A percentile compares a stretch with the other conserved stretches of the same genome.
Evolutionary conservation across 2,113 vertebrate genomes (phyloP).

Genomic region (Euleptes europaea): DNA sequence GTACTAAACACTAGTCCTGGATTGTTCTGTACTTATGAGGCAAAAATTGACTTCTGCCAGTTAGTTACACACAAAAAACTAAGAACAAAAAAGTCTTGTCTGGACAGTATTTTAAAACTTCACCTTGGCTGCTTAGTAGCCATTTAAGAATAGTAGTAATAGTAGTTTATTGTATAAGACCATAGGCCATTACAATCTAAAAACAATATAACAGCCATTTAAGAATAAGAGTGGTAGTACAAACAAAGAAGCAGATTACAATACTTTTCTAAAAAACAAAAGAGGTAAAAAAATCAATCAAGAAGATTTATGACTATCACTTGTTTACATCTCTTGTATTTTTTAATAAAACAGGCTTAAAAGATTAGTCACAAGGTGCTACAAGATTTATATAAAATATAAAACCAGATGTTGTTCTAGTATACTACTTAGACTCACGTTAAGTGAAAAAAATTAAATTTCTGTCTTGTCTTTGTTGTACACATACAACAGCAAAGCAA

Average conservation of each 20-base stretch:
- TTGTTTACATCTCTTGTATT: conserved; percentile 63
- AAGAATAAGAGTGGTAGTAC: not conserved
- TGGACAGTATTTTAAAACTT: not conserved
- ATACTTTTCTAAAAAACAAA: conserved; percentile 46
- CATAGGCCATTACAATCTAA: no score
- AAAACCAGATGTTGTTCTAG: conserved; percentile 65
- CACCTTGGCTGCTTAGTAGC: not conserved
- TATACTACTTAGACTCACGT: conserved; percentile 48
- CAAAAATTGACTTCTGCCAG: not conserved
- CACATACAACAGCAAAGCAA: conserved; percentile 1
- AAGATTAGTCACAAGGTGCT: conserved; percentile 67
- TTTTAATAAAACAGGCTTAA: conserved; percentile 74
- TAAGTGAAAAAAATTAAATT: conserved; percentile 32
- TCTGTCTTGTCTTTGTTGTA: conserved; percentile 26
- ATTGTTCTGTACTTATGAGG: not conserved
- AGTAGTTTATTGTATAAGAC: no score
- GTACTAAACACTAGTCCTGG: not conserved
- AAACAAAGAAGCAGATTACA: conserved; percentile 22
- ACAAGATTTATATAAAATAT: conserved; percentile 50
- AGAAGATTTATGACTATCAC: conserved; percentile 35
- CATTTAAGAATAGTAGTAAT: not conserved
- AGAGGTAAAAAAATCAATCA: conserved; percentile 51
- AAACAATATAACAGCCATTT: no score
- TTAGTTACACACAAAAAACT: not conserved
- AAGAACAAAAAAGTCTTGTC: not conserved